Base-by-base conservation (phyloP, 2,113 vertebrate species). In the Stigmatopora argus region DNA sequence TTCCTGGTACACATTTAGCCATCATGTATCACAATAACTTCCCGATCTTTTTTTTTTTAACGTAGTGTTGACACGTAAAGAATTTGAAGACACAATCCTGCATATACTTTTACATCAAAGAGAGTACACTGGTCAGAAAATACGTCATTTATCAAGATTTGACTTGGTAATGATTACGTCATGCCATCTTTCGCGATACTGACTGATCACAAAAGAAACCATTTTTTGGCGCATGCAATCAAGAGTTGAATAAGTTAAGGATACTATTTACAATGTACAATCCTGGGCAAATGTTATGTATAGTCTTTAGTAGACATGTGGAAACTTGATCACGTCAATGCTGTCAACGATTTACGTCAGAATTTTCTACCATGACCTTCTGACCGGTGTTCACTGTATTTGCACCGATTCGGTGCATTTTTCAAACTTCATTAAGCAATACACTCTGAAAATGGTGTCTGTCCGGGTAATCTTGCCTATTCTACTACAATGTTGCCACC, bases 321-420 rank as follows among this genome's bases (percentile, higher is more conserved):
- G 82, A 72, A 78, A 79, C 70, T 80, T 78, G 64, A 74, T 86
- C 72, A 84, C 77, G 67, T 72, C 67, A 75, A 78, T 85, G 79
- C 79, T 83, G 81, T 83, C 44, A 67, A 80, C 80, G 71, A 82
- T 80, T 78, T 69, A 66, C 81, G 75, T 82, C 69, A 52, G 56
- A 67, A 68, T 82, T 78, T 83, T 80, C 77, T 78, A 78, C 72
- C 86, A 86, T 85, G 78, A 88, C 85, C 88, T 81, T 85, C 87
- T 84, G 88, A 90, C 87, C 87, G 88, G 88, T 89, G 82, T 87
- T 87, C 88, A 89, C 89, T 90, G 88, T 90, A 81, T 87, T 87
- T 85, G 80, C 82, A 85, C 86, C 85, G 83, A 86, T 83, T 86
- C 65, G 53, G 81, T 86, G 87, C 85, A 76, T 88, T 82, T 59